Percentiles rank a stretch among this genome's conserved stretches.
phyloP scores from a whole-genome alignment of 2,888 invertebrate genomes.

The Calephelis perditalis region DNA sequence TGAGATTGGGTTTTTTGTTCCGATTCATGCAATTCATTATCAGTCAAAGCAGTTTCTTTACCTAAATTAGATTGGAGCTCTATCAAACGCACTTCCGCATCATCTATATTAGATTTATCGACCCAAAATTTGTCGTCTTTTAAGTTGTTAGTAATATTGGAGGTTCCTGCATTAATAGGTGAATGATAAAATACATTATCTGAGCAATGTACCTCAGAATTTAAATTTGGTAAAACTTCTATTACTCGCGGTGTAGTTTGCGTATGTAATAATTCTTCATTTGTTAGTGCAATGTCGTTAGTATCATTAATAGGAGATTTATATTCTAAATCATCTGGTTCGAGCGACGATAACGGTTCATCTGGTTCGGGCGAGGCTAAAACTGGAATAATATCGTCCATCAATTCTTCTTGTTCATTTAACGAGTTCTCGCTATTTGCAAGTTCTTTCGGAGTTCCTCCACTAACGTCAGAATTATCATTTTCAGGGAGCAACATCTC shows the following conservation, averaged over 20 bases:
- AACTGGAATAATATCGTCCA: slow-evolving; percentile 53
- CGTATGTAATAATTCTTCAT: neutral
- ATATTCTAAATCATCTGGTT: slow-evolving; percentile 9
- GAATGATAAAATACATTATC: neutral
- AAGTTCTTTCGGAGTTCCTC: slow-evolving; percentile 54
- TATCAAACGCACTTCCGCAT: slow-evolving; percentile 29
- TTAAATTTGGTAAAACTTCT: neutral
- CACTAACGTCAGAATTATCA: slow-evolving; percentile 57
- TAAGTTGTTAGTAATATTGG: slow-evolving; percentile 46
- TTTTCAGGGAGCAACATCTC: slow-evolving; percentile 69
- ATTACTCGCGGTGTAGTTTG: neutral
- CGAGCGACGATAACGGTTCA: slow-evolving; percentile 30
- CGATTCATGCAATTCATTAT: neutral
- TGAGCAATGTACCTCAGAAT: neutral
- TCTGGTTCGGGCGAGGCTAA: slow-evolving; percentile 58
- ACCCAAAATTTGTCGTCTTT: slow-evolving; percentile 66
- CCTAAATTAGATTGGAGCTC: slow-evolving; percentile 28
- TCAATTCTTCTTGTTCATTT: slow-evolving; percentile 51
- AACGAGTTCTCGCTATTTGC: slow-evolving; percentile 42
- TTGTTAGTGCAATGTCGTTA: neutral
- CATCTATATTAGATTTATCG: slow-evolving; percentile 57
- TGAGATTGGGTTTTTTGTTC: neutral
- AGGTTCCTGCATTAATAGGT: neutral
- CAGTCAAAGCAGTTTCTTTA: slow-evolving; percentile 28
- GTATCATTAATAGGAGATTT: neutral